Evolutionary conservation across 2,113 vertebrate genomes (phyloP).

Genomic region (Ia io): DNA sequence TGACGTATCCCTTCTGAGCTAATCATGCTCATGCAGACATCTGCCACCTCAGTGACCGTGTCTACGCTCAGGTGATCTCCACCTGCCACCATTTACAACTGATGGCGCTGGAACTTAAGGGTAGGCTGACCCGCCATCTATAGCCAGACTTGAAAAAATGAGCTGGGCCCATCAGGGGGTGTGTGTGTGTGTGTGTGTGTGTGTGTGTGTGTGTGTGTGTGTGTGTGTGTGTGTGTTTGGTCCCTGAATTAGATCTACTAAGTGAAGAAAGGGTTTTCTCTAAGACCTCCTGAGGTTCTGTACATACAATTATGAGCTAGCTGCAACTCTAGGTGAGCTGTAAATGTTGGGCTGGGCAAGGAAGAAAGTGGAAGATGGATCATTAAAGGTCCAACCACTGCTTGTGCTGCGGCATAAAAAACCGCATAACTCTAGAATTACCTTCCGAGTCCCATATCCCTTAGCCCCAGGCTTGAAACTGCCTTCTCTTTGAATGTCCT

Average conservation of each 20-base stretch:
- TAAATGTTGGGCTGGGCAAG: background rate
- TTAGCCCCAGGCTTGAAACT: background rate
- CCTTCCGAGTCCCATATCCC: background rate
- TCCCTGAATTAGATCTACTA: background rate
- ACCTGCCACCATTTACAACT: background rate
- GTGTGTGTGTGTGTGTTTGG: background rate
- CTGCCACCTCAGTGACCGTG: background rate
- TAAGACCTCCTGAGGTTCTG: background rate
- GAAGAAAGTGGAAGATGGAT: background rate
- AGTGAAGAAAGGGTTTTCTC: background rate
- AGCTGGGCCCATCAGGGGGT: background rate
- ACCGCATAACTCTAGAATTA: background rate
- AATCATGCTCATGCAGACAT: background rate
- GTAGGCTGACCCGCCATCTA: background rate
- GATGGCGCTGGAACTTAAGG: background rate
- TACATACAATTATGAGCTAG: background rate
- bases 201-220: background rate
- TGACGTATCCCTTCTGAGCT: background rate
- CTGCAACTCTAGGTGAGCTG: background rate
- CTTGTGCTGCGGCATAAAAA: background rate
- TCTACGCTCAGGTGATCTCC: background rate
- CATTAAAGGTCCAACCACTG: background rate
- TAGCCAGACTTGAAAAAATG: background rate
- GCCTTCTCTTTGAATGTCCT: background rate
- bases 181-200: background rate